phyloP scores from a whole-genome alignment of 1,140 invertebrate genomes.

The Cecropterus lyciades region DNA sequence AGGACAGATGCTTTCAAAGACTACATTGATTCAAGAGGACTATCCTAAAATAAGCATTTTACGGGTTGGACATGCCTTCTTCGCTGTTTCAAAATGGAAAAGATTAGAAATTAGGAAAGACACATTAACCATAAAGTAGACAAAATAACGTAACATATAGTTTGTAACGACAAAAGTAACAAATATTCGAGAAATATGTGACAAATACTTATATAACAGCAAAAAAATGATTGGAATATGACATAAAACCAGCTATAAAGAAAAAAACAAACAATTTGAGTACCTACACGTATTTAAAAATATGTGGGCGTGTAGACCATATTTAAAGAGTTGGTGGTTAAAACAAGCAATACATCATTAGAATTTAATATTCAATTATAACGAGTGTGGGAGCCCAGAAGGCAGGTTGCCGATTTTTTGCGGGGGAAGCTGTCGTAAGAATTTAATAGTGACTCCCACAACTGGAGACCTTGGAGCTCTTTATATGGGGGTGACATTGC shows the following conservation, averaged over 20 bases:
- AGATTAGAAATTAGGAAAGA: too few species aligned
- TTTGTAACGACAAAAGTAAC: neutral
- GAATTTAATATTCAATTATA: constrained; percentile 42
- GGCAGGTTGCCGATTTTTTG: constrained; percentile 48
- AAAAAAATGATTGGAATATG: neutral
- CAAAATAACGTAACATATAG: too few species aligned
- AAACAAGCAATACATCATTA: constrained; percentile 44
- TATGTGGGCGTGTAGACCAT: constrained; percentile 18
- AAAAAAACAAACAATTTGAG: constrained; percentile 12
- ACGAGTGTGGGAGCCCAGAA: constrained; percentile 48
- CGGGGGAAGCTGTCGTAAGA: constrained; percentile 48
- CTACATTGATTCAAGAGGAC: too few species aligned
- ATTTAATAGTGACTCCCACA: constrained; percentile 61
- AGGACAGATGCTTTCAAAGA: too few species aligned
- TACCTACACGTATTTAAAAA: neutral
- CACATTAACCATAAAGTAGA: too few species aligned
- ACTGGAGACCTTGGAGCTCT: constrained; percentile 52
- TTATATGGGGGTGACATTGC: constrained; percentile 52
- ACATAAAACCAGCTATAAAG: neutral
- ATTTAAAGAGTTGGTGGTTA: constrained; percentile 29
- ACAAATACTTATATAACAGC: too few species aligned
- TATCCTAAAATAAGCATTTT: too few species aligned
- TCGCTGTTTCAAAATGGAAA: too few species aligned
- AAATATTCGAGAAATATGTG: neutral
- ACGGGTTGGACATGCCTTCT: too few species aligned